phyloP scores from a whole-genome alignment of 92 coral and sea anemone genomes.

The Phenganax stokvisi region DNA sequence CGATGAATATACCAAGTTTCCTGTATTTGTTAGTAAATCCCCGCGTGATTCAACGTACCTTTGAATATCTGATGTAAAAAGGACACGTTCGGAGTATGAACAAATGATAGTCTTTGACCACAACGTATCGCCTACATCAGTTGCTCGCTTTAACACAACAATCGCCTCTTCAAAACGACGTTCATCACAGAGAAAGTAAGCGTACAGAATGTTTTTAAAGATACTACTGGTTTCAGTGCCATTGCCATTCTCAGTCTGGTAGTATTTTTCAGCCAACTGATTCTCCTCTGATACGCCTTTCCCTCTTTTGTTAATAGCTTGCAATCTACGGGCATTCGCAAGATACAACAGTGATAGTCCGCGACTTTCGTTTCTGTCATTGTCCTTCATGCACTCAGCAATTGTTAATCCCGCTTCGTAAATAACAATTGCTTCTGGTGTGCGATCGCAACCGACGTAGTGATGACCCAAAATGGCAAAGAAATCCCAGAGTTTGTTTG shows the following conservation, averaged over 20 bases:
- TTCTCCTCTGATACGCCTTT: not conserved
- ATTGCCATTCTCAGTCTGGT: not conserved
- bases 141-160: not conserved
- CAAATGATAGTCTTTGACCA: not conserved
- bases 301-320: not conserved
- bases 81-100: not conserved
- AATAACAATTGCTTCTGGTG: slow-evolving; percentile 15
- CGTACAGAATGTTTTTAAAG: not conserved
- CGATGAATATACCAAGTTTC: not conserved
- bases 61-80: slow-evolving; percentile 5
- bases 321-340: not conserved
- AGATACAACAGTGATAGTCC: not conserved
- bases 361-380: slow-evolving; percentile 2
- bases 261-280: slow-evolving; percentile 11
- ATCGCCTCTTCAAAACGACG: slow-evolving; percentile 10
- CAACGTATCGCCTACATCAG: not conserved
- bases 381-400: slow-evolving; percentile 5
- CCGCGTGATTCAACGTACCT: slow-evolving; percentile 12
- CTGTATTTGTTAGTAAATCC: not conserved
- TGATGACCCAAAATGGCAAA: not conserved
- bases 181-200: slow-evolving; percentile 11
- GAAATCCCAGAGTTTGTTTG: not conserved
- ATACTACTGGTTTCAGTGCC: not conserved
- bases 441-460: slow-evolving; percentile 10
- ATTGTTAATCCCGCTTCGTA: slow-evolving; percentile 13